Base-by-base conservation (phyloP, 2,888 invertebrate genomes). In the Junonia oenone region DNA sequence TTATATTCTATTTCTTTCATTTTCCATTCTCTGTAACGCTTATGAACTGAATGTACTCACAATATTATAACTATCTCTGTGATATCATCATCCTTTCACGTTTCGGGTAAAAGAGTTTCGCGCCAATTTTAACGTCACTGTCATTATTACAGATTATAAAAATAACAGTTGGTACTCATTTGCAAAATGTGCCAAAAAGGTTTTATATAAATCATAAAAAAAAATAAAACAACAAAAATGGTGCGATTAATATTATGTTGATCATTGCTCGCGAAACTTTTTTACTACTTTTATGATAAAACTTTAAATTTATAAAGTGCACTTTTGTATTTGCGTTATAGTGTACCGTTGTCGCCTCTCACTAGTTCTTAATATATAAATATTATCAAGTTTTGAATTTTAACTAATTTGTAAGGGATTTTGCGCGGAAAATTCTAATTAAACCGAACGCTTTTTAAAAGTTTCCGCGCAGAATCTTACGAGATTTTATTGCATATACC, bases 401-500 rank as follows among this genome's bases (percentile, higher is more conserved):
- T 76, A 81, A 78, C 71, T 73, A 72, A 69, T 74, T 77, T 73
- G 71, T 63, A 67, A 68, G 49, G 14, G 50, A 48, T 31, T 59
- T 31, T 17, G 38, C 45, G 50, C 51, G 56, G 54, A 50, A 51
- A 29, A 11, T 51, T 47, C 22, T 38, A 46, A 15, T 35, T 45
- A 45, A 49, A 55, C 46, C n/a, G 9, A n/a, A 17, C 11, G 17
- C 5, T 37, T 37, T 19, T 15, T 40, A 43, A 51, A 54, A 40
- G 53, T 67, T 71, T 78, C 72, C 68, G 71, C 75, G 76, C 75
- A 64, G 67, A 67, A 74, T 69, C 75, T 63, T 72, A 73, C 72
- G 69, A 77, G 67, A 80, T 81, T 83, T 84, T 80, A 87, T 82
- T 82, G 82, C 81, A 79, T 85, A 83, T 83, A 83, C 73, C 78